phyloP scores from a whole-genome alignment of 2,113 vertebrate species.

The Calcarius ornatus region DNA sequence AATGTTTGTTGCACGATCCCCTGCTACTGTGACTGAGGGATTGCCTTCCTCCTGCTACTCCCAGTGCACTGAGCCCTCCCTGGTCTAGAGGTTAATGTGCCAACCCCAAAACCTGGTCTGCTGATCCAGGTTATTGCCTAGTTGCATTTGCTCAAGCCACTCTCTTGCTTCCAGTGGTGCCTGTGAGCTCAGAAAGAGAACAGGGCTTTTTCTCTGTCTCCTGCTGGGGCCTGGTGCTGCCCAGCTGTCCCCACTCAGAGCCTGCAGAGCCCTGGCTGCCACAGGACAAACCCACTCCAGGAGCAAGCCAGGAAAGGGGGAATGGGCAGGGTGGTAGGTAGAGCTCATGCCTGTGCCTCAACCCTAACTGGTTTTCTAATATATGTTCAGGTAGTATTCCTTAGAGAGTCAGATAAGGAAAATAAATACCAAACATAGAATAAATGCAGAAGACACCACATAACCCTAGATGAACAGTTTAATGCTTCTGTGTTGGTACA shows the following conservation, averaged over 20 bases:
- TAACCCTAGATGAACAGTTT: background rate
- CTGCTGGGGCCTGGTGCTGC: background rate
- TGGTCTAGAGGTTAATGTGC: background rate
- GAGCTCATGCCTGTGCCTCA: background rate
- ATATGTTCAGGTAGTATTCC: background rate
- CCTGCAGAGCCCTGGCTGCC: background rate
- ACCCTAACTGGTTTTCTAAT: background rate
- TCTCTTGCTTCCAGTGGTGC: background rate
- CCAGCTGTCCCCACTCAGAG: background rate
- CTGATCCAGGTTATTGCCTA: background rate
- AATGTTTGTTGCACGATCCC: accelerated
- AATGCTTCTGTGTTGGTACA: background rate
- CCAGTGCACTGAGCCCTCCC: background rate
- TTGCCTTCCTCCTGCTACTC: background rate
- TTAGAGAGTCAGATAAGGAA: background rate
- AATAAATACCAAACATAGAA: background rate
- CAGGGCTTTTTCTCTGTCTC: accelerated
- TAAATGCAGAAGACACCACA: background rate
- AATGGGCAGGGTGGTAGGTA: background rate
- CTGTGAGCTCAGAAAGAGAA: background rate
- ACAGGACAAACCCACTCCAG: background rate
- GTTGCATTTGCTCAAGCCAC: background rate
- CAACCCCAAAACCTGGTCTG: background rate
- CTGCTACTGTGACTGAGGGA: background rate
- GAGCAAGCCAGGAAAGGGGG: background rate